phyloP scores from a whole-genome alignment of 2,113 vertebrate genomes.

The Zosterops lateralis region DNA sequence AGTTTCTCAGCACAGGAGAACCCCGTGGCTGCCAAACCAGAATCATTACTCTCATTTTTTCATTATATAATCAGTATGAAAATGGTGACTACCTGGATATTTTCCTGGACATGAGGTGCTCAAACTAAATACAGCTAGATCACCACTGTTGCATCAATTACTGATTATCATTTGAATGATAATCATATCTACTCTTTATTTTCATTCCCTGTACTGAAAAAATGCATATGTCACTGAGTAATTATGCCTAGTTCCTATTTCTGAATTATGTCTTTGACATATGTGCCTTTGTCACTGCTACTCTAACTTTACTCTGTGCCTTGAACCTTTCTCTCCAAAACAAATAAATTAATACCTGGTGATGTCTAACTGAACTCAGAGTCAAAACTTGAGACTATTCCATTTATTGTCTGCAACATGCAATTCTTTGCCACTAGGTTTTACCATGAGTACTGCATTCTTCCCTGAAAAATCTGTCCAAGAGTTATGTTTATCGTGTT shows the following conservation, averaged over 20 bases:
- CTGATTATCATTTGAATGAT: slow-evolving; percentile 74
- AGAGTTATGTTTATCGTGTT: fast-evolving
- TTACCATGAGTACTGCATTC: not conserved
- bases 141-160: slow-evolving; percentile 69
- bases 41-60: slow-evolving; percentile 78
- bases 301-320: not conserved
- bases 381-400: not conserved
- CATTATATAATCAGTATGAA: slow-evolving; percentile 74
- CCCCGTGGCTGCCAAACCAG: slow-evolving; percentile 72
- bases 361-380: not conserved
- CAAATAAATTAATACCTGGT: not conserved
- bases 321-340: not conserved
- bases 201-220: slow-evolving; percentile 67
- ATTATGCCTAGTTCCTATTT: slow-evolving; percentile 17
- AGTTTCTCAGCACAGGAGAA: slow-evolving; percentile 66
- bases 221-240: slow-evolving; percentile 57
- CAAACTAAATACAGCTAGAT: slow-evolving; percentile 68
- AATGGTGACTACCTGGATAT: slow-evolving; percentile 71
- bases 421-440: not conserved
- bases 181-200: slow-evolving; percentile 67
- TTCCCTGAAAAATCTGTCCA: not conserved
- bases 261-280: slow-evolving; percentile 34
- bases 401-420: not conserved
- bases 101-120: slow-evolving; percentile 68
- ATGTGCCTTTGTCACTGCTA: not conserved